A percentile compares a stretch with the other conserved stretches of the same genome.
These are phyloP conservation scores for Xiphydria camelus DNA, from an alignment of 2,888 invertebrate genomes.

Conservation along the genomic window DNA sequence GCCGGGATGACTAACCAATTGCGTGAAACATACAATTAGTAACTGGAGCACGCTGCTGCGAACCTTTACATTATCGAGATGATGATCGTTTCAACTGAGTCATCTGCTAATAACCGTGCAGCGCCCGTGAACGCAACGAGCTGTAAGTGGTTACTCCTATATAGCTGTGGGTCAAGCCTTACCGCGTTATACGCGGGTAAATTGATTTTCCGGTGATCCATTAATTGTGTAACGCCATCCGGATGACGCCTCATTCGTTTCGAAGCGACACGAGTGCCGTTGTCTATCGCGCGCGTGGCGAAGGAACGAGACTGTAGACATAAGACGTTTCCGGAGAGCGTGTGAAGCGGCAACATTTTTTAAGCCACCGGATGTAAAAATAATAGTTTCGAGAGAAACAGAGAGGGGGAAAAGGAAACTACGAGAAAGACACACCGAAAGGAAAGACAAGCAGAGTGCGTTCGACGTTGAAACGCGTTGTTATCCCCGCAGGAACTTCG, in stretches of 20 bases:
- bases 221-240: background rate
- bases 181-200: background rate
- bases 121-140: background rate
- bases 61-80: slow-evolving; percentile 33
- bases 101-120: slow-evolving; percentile 27
- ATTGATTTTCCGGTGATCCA: background rate
- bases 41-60: slow-evolving; percentile 38
- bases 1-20: slow-evolving; percentile 38
- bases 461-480: too few species aligned
- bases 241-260: background rate
- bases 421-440: too few species aligned
- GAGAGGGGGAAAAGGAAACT: background rate
- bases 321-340: too few species aligned
- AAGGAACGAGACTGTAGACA: too few species aligned
- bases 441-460: too few species aligned
- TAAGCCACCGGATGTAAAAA: background rate
- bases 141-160: background rate
- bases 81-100: slow-evolving; percentile 33
- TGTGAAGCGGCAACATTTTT: too few species aligned
- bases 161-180: background rate
- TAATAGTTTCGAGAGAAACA: background rate
- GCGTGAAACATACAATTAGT: slow-evolving; percentile 38
- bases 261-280: too few species aligned
- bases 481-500: slow-evolving; percentile 28
- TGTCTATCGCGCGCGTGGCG: too few species aligned